These are phyloP conservation scores for Holacanthella duospinosa DNA, from an alignment of 2,888 invertebrate species.

Conservation along the genomic window DNA sequence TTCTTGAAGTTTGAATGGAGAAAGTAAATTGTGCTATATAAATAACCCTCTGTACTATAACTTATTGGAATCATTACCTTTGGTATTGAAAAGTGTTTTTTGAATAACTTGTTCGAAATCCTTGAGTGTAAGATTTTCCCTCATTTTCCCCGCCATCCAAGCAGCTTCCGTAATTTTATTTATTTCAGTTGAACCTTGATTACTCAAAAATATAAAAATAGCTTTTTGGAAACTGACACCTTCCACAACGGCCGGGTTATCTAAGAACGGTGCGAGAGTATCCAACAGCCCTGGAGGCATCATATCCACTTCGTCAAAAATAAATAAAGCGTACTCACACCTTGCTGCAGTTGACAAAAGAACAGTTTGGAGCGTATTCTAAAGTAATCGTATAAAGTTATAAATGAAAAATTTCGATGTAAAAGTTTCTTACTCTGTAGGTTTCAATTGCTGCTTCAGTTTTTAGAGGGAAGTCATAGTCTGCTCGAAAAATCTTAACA, in stretches of 20 bases:
- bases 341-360: slow-evolving; percentile 23
- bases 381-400: no score
- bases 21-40: no score
- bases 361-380: slow-evolving; percentile 17
- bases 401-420: no score
- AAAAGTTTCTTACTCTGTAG: no score
- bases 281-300: slow-evolving; percentile 75
- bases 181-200: slow-evolving; percentile 45
- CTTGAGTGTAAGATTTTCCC: slow-evolving; percentile 43
- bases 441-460: no score
- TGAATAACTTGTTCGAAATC: slow-evolving; percentile 37
- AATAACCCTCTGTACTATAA: no score
- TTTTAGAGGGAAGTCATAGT: no score
- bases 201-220: slow-evolving; percentile 41
- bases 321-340: slow-evolving; percentile 72
- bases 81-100: slow-evolving; percentile 27
- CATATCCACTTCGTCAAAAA: slow-evolving; percentile 96
- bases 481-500: no score
- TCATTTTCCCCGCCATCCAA: slow-evolving; percentile 42
- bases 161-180: slow-evolving; percentile 40
- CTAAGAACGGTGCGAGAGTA: slow-evolving; percentile 73
- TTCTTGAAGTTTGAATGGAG: no score
- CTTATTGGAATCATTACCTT: no score
- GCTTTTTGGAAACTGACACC: slow-evolving; percentile 53
- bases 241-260: slow-evolving; percentile 63